A percentile compares a stretch with the other conserved stretches of the same genome.
phyloP scores from a whole-genome alignment of 2,113 vertebrate species.

The Anguilla japonica region DNA sequence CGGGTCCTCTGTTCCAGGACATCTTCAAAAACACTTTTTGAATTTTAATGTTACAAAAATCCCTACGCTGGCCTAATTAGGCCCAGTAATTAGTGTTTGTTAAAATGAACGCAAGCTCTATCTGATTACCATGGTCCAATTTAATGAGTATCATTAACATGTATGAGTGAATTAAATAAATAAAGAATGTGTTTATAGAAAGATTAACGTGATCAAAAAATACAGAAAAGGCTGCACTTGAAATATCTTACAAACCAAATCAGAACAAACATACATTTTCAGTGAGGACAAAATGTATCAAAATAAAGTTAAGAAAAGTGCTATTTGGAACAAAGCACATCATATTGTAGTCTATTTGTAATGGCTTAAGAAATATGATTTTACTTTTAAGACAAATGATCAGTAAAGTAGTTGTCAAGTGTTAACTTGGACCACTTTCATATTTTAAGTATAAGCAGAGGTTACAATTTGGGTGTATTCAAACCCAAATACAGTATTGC shows the following conservation, averaged over 20 bases:
- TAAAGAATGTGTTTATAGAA: neutral
- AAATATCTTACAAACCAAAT: neutral
- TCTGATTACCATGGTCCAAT: slow-evolving; percentile 26
- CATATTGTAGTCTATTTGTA: neutral
- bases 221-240: neutral
- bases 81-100: slow-evolving; percentile 32
- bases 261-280: neutral
- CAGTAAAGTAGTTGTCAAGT: neutral
- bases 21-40: slow-evolving; percentile 30
- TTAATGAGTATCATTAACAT: slow-evolving; percentile 34
- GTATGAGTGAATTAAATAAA: slow-evolving; percentile 3
- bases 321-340: neutral
- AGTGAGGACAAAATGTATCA: neutral
- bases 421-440: neutral
- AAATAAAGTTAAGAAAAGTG: neutral
- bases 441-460: neutral
- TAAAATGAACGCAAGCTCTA: slow-evolving; percentile 20
- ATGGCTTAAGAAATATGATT: neutral
- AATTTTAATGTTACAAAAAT: slow-evolving; percentile 33
- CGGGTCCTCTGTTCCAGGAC: neutral
- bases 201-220: neutral
- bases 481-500: too few species aligned
- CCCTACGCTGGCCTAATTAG: slow-evolving; percentile 27
- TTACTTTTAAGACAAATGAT: neutral
- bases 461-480: neutral